Percentiles rank a stretch among this genome's conserved stretches.
Evolutionary conservation across 2,113 vertebrate genomes (phyloP).

Genomic region (Cochlearius cochlearius): DNA sequence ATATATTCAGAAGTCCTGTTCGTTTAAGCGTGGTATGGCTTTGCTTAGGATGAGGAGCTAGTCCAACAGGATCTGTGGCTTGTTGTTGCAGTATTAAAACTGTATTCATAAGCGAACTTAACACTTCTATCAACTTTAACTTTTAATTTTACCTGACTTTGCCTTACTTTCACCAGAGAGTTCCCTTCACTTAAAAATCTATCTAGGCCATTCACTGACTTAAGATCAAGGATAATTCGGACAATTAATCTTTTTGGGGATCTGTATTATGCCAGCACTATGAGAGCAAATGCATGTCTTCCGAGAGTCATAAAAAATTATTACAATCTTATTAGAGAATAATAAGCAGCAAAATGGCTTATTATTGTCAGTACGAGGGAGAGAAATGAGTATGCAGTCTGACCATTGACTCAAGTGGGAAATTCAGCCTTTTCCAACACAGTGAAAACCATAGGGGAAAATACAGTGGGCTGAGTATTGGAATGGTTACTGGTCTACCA

Average conservation of each 20-base stretch:
- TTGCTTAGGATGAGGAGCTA: background rate
- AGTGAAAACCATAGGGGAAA: background rate
- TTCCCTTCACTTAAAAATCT: background rate
- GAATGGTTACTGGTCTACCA: background rate
- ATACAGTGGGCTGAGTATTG: background rate
- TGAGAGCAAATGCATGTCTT: background rate
- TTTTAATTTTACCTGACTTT: background rate
- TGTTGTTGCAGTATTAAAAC: background rate
- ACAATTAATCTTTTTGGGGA: background rate
- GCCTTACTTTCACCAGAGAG: background rate
- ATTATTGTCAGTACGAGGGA: background rate
- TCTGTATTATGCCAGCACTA: background rate
- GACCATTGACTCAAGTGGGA: background rate
- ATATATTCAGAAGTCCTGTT: background rate
- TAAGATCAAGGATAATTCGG: background rate
- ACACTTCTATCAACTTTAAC: background rate
- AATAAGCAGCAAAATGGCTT: background rate
- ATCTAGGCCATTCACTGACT: background rate
- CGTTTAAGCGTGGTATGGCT: background rate
- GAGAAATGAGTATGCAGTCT: background rate
- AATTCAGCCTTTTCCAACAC: background rate
- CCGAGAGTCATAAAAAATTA: background rate
- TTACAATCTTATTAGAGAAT: background rate
- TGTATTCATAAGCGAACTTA: background rate
- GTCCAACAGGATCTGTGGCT: background rate